These are phyloP conservation scores for Clinocottus analis DNA, from an alignment of 2,113 vertebrate species.

Conservation along the genomic window DNA sequence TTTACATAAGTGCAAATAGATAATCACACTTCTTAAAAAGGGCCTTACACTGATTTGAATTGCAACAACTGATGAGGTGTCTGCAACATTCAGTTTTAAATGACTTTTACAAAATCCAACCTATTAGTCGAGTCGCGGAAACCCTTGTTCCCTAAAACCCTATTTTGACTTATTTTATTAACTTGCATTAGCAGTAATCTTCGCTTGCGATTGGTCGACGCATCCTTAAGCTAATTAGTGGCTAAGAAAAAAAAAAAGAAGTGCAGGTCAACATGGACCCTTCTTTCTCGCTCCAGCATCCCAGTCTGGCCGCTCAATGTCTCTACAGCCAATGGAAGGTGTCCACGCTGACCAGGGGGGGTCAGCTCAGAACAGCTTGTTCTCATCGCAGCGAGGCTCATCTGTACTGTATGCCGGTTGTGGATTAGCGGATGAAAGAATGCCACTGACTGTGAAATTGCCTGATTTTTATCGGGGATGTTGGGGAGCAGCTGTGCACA, in stretches of 20 bases:
- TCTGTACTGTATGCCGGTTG: constrained; percentile 76
- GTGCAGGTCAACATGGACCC: constrained; percentile 13
- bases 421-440: constrained; percentile 84
- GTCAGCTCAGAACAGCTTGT: constrained; percentile 67
- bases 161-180: neutral
- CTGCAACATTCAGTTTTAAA: constrained; percentile 1
- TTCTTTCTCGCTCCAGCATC: constrained; percentile 5
- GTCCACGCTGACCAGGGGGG: constrained; percentile 51
- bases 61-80: neutral
- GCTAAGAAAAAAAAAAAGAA: constrained; percentile 20
- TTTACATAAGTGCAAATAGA: neutral
- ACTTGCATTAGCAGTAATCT: neutral
- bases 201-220: neutral
- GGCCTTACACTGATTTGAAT: neutral
- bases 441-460: constrained; percentile 86
- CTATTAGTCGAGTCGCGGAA: neutral
- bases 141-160: neutral
- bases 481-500: constrained; percentile 82
- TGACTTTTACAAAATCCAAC: neutral
- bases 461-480: constrained; percentile 83
- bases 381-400: constrained; percentile 70
- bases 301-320: neutral
- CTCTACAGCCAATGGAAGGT: constrained; percentile 52
- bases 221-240: constrained; percentile 8
- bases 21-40: constrained; percentile 6